Evolutionary conservation across 2,888 invertebrate species (phyloP), one percentile per base, ranked within the genome.

Genomic region (Cremastinae sp.): DNA sequence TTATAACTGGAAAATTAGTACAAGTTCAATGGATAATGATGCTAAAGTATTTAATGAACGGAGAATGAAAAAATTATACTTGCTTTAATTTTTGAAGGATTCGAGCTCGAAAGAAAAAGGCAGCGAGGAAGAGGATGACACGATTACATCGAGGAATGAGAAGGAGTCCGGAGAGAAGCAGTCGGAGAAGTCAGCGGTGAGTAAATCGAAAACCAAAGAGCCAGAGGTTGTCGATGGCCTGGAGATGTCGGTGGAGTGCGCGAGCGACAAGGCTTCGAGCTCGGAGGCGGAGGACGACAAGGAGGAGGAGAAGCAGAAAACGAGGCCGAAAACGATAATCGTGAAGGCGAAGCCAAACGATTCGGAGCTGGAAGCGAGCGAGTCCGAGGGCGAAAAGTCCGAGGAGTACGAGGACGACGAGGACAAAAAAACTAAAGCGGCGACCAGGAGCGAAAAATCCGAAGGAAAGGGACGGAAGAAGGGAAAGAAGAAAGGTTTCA

Each of bases 231-330:
- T 88, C 2, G 85, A 86, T 65, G 87, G 87, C 12, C 77, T 89
- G 36, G 89, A 89, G 62, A 83, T 89, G 71, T 84, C 84, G 0
- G 88, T 89, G 5, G 89, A 89, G 77, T 87, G 87, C 71, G 89
- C 88, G 0, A 89, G 89, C 69, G 89, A 89, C 28, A 84, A 88
- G 65, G 84, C 81, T 2, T 83, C 83, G 0, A 84, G 81, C 58
- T 82, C 81, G 54, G 84, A 84, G 0, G 86, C 83, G 4, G 84
- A 79, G 20, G 83, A 85, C 14, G 78, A 84, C 2, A 79, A 82
- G 1, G 80, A 82, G 1, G 80, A 84, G n/a, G 78, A 81, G 14
- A 72, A 38, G 36, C 14, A 59, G 4, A 84, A 82, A 28, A 78
- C 85, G 8, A 82, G 83, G 54, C 75, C 83, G 12, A 89, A 88